phyloP scores from a whole-genome alignment of 2,113 vertebrate species.

The Oryzias javanicus region DNA sequence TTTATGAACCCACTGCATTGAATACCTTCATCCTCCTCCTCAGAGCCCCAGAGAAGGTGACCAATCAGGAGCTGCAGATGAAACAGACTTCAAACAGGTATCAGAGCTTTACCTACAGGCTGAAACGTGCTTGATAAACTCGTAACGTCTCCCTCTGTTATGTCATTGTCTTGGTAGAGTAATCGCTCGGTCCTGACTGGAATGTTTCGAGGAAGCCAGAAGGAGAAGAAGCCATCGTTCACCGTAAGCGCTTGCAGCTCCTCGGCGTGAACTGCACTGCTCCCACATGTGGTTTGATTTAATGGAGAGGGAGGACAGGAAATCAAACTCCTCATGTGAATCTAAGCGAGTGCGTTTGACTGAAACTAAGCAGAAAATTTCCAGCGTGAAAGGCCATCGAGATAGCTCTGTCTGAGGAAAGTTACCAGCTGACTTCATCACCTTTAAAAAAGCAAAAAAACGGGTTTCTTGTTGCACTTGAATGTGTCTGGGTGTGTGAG shows the following conservation, averaged over 20 bases:
- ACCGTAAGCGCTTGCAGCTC: slow-evolving; percentile 36
- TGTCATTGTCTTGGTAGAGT: slow-evolving; percentile 8
- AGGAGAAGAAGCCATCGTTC: slow-evolving; percentile 38
- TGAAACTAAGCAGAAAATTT: too few species aligned
- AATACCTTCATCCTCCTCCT: slow-evolving; percentile 7
- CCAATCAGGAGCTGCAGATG: slow-evolving; percentile 18
- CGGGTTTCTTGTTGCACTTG: slow-evolving; percentile 5
- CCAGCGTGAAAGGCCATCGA: too few species aligned
- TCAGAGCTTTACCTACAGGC: not conserved
- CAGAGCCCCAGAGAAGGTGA: slow-evolving; percentile 30
- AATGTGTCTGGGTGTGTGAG: slow-evolving; percentile 7
- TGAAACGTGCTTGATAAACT: not conserved
- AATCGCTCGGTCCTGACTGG: slow-evolving; percentile 12
- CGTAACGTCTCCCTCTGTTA: not conserved
- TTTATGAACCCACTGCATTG: not conserved
- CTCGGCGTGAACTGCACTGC: not conserved
- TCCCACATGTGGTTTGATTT: not conserved
- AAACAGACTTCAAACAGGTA: slow-evolving; percentile 53
- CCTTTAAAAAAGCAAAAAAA: not conserved
- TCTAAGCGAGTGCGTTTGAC: too few species aligned
- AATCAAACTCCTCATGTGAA: not conserved
- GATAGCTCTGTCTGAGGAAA: not conserved
- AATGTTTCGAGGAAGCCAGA: slow-evolving; percentile 41
- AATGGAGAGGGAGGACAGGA: too few species aligned
- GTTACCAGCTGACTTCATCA: not conserved